Evolutionary conservation across 2,113 vertebrate species (phyloP).

Genomic region (Trichomycterus rosablanca): DNA sequence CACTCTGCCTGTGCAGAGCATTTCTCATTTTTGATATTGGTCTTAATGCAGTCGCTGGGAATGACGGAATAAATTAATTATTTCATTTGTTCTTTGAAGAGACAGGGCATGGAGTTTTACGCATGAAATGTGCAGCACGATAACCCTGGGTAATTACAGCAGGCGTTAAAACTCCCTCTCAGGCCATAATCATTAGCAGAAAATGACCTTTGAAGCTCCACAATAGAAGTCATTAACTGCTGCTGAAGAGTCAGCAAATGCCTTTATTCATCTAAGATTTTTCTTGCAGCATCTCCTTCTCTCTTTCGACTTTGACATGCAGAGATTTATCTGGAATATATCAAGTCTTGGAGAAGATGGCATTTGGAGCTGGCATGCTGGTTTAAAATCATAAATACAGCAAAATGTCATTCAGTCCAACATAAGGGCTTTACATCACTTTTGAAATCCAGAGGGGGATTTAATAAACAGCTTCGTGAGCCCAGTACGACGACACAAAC

Average conservation of each 20-base stretch:
- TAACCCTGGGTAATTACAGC: slow-evolving; percentile 29
- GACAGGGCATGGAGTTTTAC: slow-evolving; percentile 1
- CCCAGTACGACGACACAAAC: slow-evolving; percentile 8
- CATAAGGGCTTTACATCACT: slow-evolving; percentile 7
- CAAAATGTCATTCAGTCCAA: slow-evolving; percentile 24
- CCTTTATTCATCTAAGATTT: slow-evolving; percentile 12
- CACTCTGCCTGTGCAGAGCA: background rate
- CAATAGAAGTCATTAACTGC: slow-evolving; percentile 30
- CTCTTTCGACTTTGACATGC: slow-evolving; percentile 2
- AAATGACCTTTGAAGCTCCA: slow-evolving; percentile 36
- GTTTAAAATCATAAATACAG: slow-evolving; percentile 26
- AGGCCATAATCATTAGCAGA: slow-evolving; percentile 39
- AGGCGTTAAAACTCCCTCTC: slow-evolving; percentile 11
- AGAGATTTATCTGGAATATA: slow-evolving; percentile 23
- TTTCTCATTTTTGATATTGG: slow-evolving; percentile 34
- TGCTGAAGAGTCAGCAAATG: slow-evolving; percentile 3
- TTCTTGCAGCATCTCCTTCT: background rate
- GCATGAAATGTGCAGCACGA: background rate
- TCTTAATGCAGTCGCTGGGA: slow-evolving; percentile 32
- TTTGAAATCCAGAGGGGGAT: slow-evolving; percentile 10
- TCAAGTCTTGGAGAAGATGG: slow-evolving; percentile 28
- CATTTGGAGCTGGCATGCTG: slow-evolving; percentile 4
- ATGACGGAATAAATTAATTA: slow-evolving; percentile 19
- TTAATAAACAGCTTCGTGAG: slow-evolving; percentile 31
- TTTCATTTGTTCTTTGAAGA: slow-evolving; percentile 40